phyloP scores from a whole-genome alignment of 1,140 invertebrate species.

The Zophobas morio region DNA sequence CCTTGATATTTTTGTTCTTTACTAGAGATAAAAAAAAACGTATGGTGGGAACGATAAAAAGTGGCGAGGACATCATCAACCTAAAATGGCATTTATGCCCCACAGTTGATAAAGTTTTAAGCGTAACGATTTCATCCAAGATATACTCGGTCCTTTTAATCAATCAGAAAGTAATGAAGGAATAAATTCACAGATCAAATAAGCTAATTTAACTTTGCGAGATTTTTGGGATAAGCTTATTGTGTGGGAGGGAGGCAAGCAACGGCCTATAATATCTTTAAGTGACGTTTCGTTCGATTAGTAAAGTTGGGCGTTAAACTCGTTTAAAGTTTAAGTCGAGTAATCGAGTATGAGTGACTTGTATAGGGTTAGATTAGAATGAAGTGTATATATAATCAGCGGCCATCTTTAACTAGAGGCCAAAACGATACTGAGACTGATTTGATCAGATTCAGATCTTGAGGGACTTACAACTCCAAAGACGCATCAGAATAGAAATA shows the following conservation, averaged over 20 bases:
- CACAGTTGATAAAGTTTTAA: conserved; percentile 14
- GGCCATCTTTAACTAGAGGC: conserved; percentile 5
- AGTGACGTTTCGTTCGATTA: conserved; percentile 14
- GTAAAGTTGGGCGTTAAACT: conserved; percentile 18
- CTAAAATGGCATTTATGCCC: conserved; percentile 8
- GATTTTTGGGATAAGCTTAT: background rate
- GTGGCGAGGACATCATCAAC: conserved; percentile 1
- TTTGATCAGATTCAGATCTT: conserved; percentile 25
- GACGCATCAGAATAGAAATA: conserved; percentile 30
- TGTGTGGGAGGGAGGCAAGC: background rate
- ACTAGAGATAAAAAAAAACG: background rate
- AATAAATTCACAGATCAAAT: conserved; percentile 16
- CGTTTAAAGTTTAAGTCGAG: conserved; percentile 25
- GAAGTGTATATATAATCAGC: conserved; percentile 4
- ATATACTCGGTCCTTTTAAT: conserved; percentile 12
- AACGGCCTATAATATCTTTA: background rate
- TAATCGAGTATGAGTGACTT: conserved; percentile 9
- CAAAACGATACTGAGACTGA: conserved; percentile 3
- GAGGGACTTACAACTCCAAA: conserved; percentile 20
- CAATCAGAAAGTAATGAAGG: conserved; percentile 11
- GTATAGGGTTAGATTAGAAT: conserved; percentile 22
- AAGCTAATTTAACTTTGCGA: conserved; percentile 18
- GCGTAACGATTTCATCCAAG: background rate
- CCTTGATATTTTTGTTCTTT: conserved; percentile 29
- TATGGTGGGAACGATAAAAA: conserved; percentile 14